phyloP scores from a whole-genome alignment of 2,113 vertebrate genomes.

The Oxyura jamaicensis region DNA sequence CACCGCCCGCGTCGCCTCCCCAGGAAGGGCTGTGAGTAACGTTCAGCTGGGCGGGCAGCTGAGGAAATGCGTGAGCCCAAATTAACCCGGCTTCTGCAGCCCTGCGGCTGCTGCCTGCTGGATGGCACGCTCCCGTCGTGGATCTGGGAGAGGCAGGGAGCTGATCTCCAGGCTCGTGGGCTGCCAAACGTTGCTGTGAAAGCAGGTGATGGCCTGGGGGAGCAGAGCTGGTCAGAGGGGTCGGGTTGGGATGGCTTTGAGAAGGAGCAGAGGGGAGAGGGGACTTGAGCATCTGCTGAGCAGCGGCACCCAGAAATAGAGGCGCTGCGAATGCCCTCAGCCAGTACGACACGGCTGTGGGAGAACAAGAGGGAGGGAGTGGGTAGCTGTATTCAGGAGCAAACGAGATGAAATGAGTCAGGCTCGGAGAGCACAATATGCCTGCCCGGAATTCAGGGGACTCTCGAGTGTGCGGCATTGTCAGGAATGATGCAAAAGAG shows the following conservation, averaged over 20 bases:
- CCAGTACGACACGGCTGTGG: neutral
- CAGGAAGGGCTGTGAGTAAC: neutral
- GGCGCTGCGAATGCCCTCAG: too few relatives aligned
- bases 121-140: neutral
- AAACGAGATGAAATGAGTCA: neutral
- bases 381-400: neutral
- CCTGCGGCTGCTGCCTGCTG: neutral
- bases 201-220: too few relatives aligned
- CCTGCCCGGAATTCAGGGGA: neutral
- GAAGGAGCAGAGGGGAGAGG: neutral
- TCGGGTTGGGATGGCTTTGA: neutral
- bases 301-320: neutral
- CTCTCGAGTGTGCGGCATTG: accelerated
- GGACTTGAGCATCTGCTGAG: neutral
- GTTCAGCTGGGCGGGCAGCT: neutral
- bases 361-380: neutral
- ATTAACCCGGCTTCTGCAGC: neutral
- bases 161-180: neutral
- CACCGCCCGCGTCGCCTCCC: neutral
- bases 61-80: neutral
- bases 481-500: neutral
- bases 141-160: neutral
- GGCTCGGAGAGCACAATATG: neutral
- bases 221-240: neutral
- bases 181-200: neutral